These are phyloP conservation scores for Silurus meridionalis DNA, from an alignment of 2,113 vertebrate species.

Conservation along the genomic window DNA sequence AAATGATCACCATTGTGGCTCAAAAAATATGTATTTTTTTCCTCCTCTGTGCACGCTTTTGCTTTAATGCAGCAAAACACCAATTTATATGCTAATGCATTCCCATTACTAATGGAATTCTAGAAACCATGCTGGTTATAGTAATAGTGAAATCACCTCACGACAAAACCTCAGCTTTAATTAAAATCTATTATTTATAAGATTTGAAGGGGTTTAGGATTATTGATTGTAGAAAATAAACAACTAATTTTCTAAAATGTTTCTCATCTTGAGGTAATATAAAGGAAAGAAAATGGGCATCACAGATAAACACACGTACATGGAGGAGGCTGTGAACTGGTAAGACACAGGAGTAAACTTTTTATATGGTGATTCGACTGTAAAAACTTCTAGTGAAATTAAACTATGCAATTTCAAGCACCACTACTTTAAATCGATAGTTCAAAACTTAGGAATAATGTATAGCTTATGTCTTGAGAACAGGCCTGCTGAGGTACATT, in stretches of 20 bases:
- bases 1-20: constrained; percentile 32
- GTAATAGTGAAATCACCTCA: constrained; percentile 27
- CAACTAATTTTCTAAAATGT: constrained; percentile 3
- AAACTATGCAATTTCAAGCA: not conserved
- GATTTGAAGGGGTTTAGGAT: not conserved
- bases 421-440: not conserved
- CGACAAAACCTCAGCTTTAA: constrained; percentile 22
- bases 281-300: constrained; percentile 19
- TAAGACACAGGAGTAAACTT: constrained; percentile 25
- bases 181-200: constrained; percentile 32
- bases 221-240: not conserved
- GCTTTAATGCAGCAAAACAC: constrained; percentile 46
- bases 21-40: constrained; percentile 34
- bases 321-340: constrained; percentile 37
- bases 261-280: constrained; percentile 32
- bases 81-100: constrained; percentile 57
- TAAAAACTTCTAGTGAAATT: not conserved
- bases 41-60: not conserved
- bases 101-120: constrained; percentile 43
- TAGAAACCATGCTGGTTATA: constrained; percentile 36
- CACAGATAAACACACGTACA: constrained; percentile 21
- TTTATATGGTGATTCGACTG: not conserved
- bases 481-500: constrained; percentile 35
- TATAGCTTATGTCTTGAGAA: not conserved
- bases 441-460: not conserved